These are phyloP conservation scores for Vanessa tameamea DNA, from an alignment of 1,140 invertebrate genomes.

Conservation along the genomic window DNA sequence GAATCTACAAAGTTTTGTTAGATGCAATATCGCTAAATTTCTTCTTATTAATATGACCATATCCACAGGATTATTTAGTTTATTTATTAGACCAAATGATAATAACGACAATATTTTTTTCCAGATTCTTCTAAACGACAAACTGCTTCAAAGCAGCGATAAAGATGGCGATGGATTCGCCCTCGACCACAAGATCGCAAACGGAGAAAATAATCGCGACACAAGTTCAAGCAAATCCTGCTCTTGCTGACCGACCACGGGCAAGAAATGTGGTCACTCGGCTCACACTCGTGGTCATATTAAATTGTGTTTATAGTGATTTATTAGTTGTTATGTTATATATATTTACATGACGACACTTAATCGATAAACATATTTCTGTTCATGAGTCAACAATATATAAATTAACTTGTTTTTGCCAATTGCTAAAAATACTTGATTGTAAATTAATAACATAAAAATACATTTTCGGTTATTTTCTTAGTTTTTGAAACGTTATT, in stretches of 20 bases:
- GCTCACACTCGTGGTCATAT: constrained; percentile 24
- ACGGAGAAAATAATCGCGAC: constrained; percentile 76
- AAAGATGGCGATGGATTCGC: constrained; percentile 84
- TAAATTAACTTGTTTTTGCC: background rate
- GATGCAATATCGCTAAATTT: no score
- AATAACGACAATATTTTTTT: constrained; percentile 34
- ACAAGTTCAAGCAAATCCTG: constrained; percentile 82
- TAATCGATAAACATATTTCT: background rate
- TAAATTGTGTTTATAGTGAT: constrained; percentile 10
- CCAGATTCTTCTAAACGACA: constrained; percentile 87
- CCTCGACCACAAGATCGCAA: constrained; percentile 81
- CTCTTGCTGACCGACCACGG: constrained; percentile 82
- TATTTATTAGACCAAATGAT: background rate
- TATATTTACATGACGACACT: constrained; percentile 4
- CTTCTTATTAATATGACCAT: no score
- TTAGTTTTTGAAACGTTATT: background rate
- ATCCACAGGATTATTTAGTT: no score
- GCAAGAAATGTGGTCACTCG: background rate
- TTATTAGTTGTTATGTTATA: constrained; percentile 11
- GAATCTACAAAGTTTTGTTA: no score
- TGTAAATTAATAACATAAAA: background rate
- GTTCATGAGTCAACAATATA: background rate
- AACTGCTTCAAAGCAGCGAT: constrained; percentile 84
- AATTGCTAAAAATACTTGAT: background rate
- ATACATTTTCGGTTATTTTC: background rate